Evolutionary conservation across 2,797 vertebrate species (phyloP).

Genomic region (Microhierax caerulescens): DNA sequence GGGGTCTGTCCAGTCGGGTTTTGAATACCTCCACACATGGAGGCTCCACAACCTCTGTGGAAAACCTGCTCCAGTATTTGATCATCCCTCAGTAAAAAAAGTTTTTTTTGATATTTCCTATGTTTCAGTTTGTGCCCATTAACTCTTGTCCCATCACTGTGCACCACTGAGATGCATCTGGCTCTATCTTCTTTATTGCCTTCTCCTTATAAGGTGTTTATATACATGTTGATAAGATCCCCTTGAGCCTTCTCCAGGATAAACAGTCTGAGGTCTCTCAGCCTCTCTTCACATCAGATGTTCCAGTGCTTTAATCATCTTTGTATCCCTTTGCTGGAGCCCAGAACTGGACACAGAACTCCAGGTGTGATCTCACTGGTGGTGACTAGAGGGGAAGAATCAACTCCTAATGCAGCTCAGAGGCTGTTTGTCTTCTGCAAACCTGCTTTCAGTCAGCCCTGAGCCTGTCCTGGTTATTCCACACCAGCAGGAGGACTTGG

Average conservation of each 20-base stretch:
- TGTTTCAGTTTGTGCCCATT: background rate
- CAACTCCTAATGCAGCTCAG: background rate
- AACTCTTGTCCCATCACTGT: background rate
- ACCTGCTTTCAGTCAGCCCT: background rate
- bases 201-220: background rate
- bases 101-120: background rate
- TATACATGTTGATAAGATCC: background rate
- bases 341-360: background rate
- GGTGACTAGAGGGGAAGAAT: background rate
- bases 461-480: background rate
- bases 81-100: background rate
- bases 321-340: background rate
- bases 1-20: background rate
- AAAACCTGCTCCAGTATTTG: background rate
- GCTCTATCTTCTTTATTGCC: background rate
- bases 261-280: background rate
- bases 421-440: background rate
- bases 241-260: background rate
- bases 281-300: background rate
- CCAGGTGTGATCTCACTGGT: background rate
- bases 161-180: background rate
- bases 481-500: background rate
- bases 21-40: background rate
- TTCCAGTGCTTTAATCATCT: background rate
- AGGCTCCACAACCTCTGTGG: background rate